Percentiles rank a stretch among this genome's conserved stretches.
Conservation (phyloP, 1,140 invertebrate genomes). For the Conus ventricosus region DNA sequence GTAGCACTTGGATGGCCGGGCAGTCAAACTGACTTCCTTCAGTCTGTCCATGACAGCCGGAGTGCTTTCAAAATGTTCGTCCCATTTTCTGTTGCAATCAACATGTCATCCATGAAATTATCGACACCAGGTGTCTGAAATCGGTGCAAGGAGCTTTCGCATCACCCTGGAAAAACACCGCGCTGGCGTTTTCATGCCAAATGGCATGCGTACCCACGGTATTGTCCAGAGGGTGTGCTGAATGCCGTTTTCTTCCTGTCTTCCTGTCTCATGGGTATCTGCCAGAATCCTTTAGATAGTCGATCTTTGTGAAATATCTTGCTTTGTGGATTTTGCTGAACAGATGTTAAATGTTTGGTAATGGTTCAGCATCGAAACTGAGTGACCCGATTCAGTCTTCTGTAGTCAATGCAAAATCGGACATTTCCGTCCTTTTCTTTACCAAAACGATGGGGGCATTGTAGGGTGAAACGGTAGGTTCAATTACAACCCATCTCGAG, state of each 20-base stretch:
- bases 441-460: constrained; percentile 77
- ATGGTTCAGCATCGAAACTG: constrained; percentile 53
- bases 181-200: constrained; percentile 47
- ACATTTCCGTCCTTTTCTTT: constrained; percentile 60
- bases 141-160: constrained; percentile 38
- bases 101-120: background rate
- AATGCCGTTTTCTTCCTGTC: background rate
- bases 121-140: background rate
- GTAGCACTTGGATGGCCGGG: constrained; percentile 4
- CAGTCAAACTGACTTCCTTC: background rate
- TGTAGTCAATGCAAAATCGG: no score
- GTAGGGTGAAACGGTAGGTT: constrained; percentile 72
- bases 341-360: constrained; percentile 52
- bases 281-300: constrained; percentile 56
- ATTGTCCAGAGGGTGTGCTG: no score
- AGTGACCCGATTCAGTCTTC: background rate
- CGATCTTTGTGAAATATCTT: constrained; percentile 34
- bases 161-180: constrained; percentile 36
- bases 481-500: constrained; percentile 68
- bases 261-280: constrained; percentile 27
- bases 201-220: constrained; percentile 46
- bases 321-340: constrained; percentile 31
- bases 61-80: background rate
- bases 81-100: background rate
- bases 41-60: background rate